Evolutionary conservation across 2,113 vertebrate species (phyloP).

Genomic region (Taxidea taxus): DNA sequence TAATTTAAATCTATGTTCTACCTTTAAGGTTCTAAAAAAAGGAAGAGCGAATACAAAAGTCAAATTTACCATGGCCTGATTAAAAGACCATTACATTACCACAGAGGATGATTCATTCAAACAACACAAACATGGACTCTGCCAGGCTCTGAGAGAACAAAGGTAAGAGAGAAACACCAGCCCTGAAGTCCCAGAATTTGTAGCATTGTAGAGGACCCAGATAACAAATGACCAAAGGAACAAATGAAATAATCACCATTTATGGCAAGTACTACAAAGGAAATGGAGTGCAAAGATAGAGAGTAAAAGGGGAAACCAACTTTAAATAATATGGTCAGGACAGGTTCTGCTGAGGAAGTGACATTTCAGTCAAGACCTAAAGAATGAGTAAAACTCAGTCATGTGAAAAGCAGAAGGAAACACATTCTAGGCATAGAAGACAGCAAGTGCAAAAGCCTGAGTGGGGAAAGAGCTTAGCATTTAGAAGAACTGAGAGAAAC

Average conservation of each 20-base stretch:
- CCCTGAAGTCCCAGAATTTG: neutral
- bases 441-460: neutral
- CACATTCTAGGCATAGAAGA: conserved; percentile 18
- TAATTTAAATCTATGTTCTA: neutral
- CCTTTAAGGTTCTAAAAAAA: neutral
- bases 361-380: neutral
- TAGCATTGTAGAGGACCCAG: neutral
- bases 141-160: neutral
- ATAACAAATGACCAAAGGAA: neutral
- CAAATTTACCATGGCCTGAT: neutral
- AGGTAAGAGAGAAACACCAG: neutral
- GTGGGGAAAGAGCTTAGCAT: neutral
- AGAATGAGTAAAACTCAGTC: conserved; percentile 4
- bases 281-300: neutral
- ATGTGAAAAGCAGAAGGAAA: conserved; percentile 55
- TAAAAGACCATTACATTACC: neutral
- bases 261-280: neutral
- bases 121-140: neutral
- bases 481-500: conserved; percentile 34
- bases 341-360: neutral
- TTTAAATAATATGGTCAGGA: neutral
- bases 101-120: neutral
- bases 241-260: neutral
- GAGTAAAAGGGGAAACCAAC: neutral
- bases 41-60: neutral